These are phyloP conservation scores for Cinclus mexicanus DNA, from an alignment of 2,113 vertebrate species.

Conservation along the genomic window DNA sequence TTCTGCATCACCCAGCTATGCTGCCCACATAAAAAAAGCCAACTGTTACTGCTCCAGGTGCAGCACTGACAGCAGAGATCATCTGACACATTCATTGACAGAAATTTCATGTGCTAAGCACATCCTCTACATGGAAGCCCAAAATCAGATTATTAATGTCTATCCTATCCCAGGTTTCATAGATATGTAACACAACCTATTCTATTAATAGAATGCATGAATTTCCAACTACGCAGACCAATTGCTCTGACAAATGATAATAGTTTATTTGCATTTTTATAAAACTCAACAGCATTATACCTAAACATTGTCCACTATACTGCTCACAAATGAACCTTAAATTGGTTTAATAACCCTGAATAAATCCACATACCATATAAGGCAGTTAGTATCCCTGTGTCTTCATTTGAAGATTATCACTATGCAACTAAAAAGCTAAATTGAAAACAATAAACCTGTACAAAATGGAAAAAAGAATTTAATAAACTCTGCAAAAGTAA, in stretches of 20 bases:
- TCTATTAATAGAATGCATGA: neutral
- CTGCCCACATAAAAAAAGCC: neutral
- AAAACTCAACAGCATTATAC: neutral
- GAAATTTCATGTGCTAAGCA: neutral
- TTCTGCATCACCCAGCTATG: neutral
- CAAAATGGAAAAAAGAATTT: neutral
- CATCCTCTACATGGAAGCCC: neutral
- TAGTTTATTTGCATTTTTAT: neutral
- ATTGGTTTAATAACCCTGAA: neutral
- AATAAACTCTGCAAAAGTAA: neutral
- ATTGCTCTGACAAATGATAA: neutral
- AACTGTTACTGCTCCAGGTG: neutral
- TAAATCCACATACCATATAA: neutral
- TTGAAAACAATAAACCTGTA: neutral
- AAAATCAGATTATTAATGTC: neutral
- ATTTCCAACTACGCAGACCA: neutral
- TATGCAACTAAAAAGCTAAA: neutral
- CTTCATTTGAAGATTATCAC: slow-evolving; percentile 6
- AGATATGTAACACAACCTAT: neutral
- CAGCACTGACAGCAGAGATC: neutral
- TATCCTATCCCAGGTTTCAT: neutral
- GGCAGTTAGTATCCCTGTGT: neutral
- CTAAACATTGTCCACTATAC: neutral
- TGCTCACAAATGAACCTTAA: neutral
- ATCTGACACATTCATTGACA: neutral